Conservation (phyloP, 2,797 vertebrate species). For the Cossypha dichroa region DNA sequence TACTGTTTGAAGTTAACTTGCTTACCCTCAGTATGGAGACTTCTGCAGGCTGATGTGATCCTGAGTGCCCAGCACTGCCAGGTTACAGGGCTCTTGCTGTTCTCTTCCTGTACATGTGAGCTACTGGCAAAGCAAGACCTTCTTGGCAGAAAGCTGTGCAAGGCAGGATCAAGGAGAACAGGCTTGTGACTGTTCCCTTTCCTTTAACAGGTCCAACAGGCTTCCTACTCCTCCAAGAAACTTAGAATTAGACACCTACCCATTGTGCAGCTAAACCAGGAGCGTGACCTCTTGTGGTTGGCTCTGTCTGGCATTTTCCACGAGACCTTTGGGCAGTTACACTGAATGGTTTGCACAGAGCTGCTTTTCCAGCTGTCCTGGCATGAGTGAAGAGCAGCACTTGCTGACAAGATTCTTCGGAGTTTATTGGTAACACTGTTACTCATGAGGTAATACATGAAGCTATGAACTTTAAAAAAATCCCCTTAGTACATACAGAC, state of each 20-base stretch:
- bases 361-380: background rate
- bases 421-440: accelerated
- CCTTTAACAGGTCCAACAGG: background rate
- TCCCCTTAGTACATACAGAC: background rate
- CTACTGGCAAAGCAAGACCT: background rate
- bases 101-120: accelerated
- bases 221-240: background rate
- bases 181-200: background rate
- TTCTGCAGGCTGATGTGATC: background rate
- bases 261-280: background rate
- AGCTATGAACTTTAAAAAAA: background rate
- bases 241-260: background rate
- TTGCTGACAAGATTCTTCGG: background rate
- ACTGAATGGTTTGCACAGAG: background rate
- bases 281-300: background rate
- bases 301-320: background rate
- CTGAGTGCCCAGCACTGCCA: background rate
- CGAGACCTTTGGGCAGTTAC: background rate
- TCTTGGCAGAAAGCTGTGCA: background rate
- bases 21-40: background rate
- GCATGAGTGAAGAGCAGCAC: accelerated
- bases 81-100: background rate
- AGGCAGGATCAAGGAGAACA: background rate
- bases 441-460: background rate
- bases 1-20: background rate